Percentiles rank a stretch among this genome's conserved stretches.
phyloP scores from a whole-genome alignment of 2,797 vertebrate genomes.

The Syngnathus rostellatus region DNA sequence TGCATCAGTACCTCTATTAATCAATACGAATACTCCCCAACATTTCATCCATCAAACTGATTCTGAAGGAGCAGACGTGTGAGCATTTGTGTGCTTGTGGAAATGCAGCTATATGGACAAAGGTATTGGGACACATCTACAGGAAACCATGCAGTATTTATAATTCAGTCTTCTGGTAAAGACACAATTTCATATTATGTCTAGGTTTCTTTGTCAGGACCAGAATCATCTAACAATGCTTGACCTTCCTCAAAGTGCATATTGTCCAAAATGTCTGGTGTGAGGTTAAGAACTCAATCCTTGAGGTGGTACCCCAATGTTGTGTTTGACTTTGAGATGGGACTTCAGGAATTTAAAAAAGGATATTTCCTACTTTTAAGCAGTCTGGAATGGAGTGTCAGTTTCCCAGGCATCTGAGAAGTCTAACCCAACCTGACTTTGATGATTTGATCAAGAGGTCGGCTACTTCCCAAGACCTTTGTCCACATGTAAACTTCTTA shows the following conservation, averaged over 20 bases:
- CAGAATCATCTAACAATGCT: neutral
- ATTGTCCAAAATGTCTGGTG: neutral
- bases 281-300: too few species aligned
- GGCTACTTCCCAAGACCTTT: neutral
- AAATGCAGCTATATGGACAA: conserved; percentile 9
- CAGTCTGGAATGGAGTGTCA: neutral
- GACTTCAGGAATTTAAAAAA: neutral
- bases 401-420: neutral
- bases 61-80: conserved; percentile 47
- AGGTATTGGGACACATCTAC: neutral
- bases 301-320: too few species aligned
- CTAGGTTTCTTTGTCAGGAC: neutral
- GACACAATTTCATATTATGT: neutral
- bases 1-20: conserved; percentile 52
- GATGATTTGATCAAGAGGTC: neutral
- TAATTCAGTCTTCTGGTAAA: neutral
- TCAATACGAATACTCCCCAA: conserved; percentile 57
- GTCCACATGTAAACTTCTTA: neutral
- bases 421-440: neutral
- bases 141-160: neutral
- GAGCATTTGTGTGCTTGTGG: conserved; percentile 31
- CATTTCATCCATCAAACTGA: conserved; percentile 68
- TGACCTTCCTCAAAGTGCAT: neutral
- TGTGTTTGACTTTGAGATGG: neutral
- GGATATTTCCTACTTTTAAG: neutral